Conservation (phyloP, 2,113 vertebrate species). For the Hylia prasina region DNA sequence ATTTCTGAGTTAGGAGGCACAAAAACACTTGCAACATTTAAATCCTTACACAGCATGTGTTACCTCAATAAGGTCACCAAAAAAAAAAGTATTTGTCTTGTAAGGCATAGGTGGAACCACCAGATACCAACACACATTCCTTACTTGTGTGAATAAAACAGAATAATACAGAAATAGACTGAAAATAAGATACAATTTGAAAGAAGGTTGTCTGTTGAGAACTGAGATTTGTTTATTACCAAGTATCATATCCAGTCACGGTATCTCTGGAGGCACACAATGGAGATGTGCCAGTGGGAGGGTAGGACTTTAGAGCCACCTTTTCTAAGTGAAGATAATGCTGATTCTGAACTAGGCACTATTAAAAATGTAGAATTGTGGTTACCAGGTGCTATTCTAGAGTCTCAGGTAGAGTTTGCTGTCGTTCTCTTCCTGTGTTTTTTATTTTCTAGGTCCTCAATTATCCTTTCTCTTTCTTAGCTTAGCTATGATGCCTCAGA, state of each 20-base stretch:
- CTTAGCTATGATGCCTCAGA: neutral
- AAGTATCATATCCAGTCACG: accelerated
- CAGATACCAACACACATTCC: neutral
- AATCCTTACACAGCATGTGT: neutral
- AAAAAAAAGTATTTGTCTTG: neutral
- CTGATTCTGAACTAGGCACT: neutral
- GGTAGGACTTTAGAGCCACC: neutral
- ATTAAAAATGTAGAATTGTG: neutral
- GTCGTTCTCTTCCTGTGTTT: neutral
- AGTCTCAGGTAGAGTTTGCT: neutral
- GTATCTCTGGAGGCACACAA: neutral
- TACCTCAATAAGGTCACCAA: neutral
- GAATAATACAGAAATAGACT: neutral
- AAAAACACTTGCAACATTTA: neutral
- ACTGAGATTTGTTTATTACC: neutral
- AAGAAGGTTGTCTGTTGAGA: neutral
- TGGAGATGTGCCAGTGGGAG: neutral
- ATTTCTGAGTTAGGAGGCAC: neutral
- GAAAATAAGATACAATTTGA: neutral
- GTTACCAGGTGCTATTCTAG: neutral
- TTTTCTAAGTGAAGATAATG: neutral
- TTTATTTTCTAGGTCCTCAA: neutral
- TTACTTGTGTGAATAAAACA: neutral
- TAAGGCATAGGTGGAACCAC: neutral
- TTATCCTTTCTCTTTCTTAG: neutral